Base-by-base conservation (phyloP, 1,140 invertebrate genomes). In the Drosophila mauritiana region DNA sequence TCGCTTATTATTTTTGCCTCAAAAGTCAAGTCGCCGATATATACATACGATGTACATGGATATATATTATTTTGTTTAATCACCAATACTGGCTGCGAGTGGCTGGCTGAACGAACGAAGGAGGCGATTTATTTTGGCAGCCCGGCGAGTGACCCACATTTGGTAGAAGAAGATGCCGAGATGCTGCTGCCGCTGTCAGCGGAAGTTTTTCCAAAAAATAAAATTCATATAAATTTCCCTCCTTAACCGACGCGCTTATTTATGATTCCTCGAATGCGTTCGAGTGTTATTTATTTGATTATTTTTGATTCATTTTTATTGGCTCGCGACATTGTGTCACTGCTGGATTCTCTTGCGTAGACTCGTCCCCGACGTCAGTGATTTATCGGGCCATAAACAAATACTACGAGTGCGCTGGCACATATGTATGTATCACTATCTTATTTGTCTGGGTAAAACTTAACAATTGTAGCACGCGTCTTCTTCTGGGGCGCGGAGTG, bases 271-370 rank as follows among this genome's bases (percentile, higher is more conserved):
- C 17, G 56, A 55, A 57, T 80, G 40, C 59, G 46, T 59, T 64
- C 52, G 45, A 80, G 65, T 70, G 83, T 86, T 86, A 86, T 86
- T 86, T 88, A 88, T 88, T 88, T 88, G 53, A 88, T 86, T 83
- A 89, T 89, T 89, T 89, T 89, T 88, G 84, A 88, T 88, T 88
- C 83, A 88, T 89, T 88, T 88, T 88, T 83, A 89, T 88, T 82
- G 78, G 80, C 55, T 51, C 72, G 73, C 73, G 73, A 81, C 72
- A 84, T 88, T 89, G 83, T 86, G 84, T 83, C 80, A 88, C 72
- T 83, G 63, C 83, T 82, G 75, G 84, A 80, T 59, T 39, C 69
- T 67, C 77, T 63, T 55, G 86, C 82, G 81, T 62, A 80, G 73
- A 20, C 10, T 20, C 42, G 15, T 73, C 52, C 49, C 54, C 54